phyloP scores from a whole-genome alignment of 2,113 vertebrate species.

The Cyprinodon variegatus region DNA sequence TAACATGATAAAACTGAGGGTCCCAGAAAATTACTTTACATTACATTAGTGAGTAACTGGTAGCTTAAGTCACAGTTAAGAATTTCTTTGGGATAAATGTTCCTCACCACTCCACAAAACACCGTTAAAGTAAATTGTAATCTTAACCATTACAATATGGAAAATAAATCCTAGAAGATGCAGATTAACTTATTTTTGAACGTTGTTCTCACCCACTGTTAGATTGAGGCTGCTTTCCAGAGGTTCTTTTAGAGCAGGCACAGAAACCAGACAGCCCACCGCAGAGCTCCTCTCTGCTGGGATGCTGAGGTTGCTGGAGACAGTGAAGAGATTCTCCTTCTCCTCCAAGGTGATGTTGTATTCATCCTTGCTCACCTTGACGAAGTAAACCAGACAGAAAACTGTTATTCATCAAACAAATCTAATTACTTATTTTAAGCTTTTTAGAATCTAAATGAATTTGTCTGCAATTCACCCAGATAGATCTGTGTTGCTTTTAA shows the following conservation, averaged over 20 bases:
- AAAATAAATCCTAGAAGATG: background rate
- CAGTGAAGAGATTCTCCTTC: slow-evolving; percentile 65
- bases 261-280: slow-evolving; percentile 83
- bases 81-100: background rate
- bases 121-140: background rate
- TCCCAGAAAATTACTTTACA: no score
- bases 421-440: background rate
- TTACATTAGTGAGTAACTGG: no score
- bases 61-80: no score
- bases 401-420: slow-evolving; percentile 3
- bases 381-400: slow-evolving; percentile 15
- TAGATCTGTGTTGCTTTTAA: background rate
- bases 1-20: no score
- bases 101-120: background rate
- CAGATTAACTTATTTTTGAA: background rate
- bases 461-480: background rate
- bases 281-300: slow-evolving; percentile 69
- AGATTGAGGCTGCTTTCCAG: slow-evolving; percentile 74
- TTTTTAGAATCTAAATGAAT: background rate
- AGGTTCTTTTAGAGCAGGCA: slow-evolving; percentile 75
- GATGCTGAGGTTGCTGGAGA: slow-evolving; percentile 79
- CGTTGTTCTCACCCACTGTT: slow-evolving; percentile 69
- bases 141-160: background rate
- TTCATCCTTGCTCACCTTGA: slow-evolving; percentile 51
- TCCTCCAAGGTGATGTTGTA: slow-evolving; percentile 72